phyloP scores from a whole-genome alignment of 2,113 vertebrate species.

The Oxyura jamaicensis region DNA sequence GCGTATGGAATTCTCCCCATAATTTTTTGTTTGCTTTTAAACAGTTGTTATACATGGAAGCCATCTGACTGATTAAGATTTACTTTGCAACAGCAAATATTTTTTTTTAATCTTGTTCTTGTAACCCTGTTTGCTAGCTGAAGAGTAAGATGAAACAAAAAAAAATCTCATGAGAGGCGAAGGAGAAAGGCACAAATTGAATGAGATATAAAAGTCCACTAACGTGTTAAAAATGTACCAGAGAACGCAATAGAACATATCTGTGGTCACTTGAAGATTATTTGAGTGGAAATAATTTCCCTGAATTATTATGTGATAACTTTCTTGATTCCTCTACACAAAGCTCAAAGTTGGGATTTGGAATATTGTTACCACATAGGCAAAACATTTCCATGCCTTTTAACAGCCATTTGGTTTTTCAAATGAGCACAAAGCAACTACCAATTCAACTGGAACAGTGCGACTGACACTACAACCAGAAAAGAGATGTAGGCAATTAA shows the following conservation, averaged over 20 bases:
- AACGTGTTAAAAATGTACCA: conserved; percentile 51
- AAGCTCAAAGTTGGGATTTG: conserved; percentile 13
- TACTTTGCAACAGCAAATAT: neutral
- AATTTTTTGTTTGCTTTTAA: neutral
- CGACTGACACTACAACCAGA: neutral
- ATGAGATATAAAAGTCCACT: conserved; percentile 29
- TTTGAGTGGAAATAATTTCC: conserved; percentile 44
- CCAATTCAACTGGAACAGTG: neutral
- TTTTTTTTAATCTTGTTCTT: neutral
- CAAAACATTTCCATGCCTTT: conserved; percentile 26
- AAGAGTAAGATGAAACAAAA: conserved; percentile 20
- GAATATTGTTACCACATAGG: neutral
- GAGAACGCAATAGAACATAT: conserved; percentile 38
- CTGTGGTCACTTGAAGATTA: conserved; percentile 50
- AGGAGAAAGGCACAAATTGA: conserved; percentile 28
- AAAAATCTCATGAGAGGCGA: neutral
- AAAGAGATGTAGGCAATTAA: neutral
- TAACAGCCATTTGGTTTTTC: neutral
- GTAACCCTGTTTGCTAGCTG: conserved; percentile 1
- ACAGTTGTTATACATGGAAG: neutral
- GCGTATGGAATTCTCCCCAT: neutral
- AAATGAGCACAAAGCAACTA: neutral
- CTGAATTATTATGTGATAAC: conserved; percentile 60
- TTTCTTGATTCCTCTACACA: conserved; percentile 4
- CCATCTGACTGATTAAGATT: conserved; percentile 4